phyloP scores from a whole-genome alignment of 2,113 vertebrate genomes.

The Ursus arctos region DNA sequence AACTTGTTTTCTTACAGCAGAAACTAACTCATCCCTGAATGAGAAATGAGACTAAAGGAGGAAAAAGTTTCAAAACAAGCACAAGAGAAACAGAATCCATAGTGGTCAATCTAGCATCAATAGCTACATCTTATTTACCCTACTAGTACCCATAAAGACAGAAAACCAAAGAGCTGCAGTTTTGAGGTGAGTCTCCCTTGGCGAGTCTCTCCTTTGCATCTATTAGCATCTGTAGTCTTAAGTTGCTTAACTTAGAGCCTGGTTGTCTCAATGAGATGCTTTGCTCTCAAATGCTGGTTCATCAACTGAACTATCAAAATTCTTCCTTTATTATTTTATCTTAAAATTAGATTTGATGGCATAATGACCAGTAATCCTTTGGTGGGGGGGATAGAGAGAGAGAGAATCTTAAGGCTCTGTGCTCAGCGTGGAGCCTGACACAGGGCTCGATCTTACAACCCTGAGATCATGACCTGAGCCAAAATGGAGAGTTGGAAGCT shows the following conservation, averaged over 20 bases:
- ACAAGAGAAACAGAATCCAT: neutral
- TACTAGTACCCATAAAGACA: neutral
- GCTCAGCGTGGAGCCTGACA: too few relatives aligned
- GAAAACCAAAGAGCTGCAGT: neutral
- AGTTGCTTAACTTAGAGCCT: neutral
- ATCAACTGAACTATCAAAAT: neutral
- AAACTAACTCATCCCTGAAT: neutral
- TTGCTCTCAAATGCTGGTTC: neutral
- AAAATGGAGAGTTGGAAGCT: neutral
- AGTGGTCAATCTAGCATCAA: neutral
- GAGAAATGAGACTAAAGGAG: neutral
- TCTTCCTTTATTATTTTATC: neutral
- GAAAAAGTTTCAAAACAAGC: neutral
- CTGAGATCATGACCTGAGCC: neutral
- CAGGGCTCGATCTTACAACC: neutral
- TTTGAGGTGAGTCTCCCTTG: neutral
- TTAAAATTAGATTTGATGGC: neutral
- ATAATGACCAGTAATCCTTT: neutral
- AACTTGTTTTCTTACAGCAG: neutral
- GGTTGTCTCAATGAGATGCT: neutral
- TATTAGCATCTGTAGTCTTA: neutral
- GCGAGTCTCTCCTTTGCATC: neutral
- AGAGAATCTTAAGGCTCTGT: neutral
- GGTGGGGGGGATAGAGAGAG: neutral
- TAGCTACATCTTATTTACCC: neutral